Percentiles rank a stretch among this genome's conserved stretches.
phyloP scores from a whole-genome alignment of 2,113 vertebrate genomes.

The Ammodytes dubius region DNA sequence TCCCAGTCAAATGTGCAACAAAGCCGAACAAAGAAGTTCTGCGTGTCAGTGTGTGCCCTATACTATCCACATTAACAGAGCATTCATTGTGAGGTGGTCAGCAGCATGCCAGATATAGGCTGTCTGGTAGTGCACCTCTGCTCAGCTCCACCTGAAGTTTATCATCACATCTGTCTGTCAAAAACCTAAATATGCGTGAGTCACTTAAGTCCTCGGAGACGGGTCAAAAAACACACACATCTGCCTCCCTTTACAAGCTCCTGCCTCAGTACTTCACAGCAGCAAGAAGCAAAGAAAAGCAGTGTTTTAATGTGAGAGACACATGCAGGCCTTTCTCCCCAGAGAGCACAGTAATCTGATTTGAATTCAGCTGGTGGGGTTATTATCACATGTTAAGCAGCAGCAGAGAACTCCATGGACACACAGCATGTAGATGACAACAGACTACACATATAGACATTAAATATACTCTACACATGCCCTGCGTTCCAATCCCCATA shows the following conservation, averaged over 20 bases:
- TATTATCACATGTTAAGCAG: slow-evolving; percentile 69
- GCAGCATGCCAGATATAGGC: not conserved
- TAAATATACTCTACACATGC: not conserved
- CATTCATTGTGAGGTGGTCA: slow-evolving; percentile 24
- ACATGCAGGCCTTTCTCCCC: slow-evolving; percentile 47
- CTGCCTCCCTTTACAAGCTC: slow-evolving; percentile 19
- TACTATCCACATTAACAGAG: slow-evolving; percentile 1
- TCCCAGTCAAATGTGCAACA: slow-evolving; percentile 32
- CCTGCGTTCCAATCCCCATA: too few relatives aligned
- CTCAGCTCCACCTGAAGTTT: not conserved
- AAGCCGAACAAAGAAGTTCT: slow-evolving; percentile 34
- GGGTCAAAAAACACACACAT: slow-evolving; percentile 20
- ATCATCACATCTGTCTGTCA: slow-evolving; percentile 47
- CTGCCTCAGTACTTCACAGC: not conserved
- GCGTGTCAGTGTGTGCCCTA: slow-evolving; percentile 2
- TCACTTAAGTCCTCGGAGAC: slow-evolving; percentile 16
- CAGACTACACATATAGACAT: not conserved
- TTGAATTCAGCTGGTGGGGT: slow-evolving; percentile 70
- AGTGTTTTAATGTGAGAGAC: slow-evolving; percentile 61
- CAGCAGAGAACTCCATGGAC: slow-evolving; percentile 34
- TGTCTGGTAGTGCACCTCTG: slow-evolving; percentile 10
- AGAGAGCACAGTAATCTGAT: slow-evolving; percentile 66
- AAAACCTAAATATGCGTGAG: slow-evolving; percentile 34
- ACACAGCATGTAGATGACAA: slow-evolving; percentile 27
- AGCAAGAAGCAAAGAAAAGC: slow-evolving; percentile 17